These are phyloP conservation scores for Aythya baeri DNA, from an alignment of 2,113 vertebrate genomes.

Conservation along the genomic window DNA sequence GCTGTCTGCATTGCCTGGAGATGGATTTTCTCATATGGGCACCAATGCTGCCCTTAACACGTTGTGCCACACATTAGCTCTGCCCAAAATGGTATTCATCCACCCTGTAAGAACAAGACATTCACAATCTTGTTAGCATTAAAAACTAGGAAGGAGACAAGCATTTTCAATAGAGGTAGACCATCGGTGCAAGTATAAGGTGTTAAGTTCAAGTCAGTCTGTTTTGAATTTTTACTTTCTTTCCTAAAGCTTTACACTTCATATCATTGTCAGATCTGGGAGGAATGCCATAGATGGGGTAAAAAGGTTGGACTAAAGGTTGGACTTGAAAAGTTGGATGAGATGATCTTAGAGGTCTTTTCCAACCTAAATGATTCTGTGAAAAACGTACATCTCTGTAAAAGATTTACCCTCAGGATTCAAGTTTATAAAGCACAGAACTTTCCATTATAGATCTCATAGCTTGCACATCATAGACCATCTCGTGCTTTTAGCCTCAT, in stretches of 20 bases:
- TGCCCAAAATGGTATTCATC: fast-evolving
- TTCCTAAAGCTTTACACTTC: not conserved
- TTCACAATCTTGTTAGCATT: not conserved
- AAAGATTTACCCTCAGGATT: not conserved
- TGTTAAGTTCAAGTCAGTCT: not conserved
- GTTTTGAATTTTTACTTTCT: not conserved
- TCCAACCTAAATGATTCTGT: no score
- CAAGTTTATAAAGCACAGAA: not conserved
- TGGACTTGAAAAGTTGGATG: no score
- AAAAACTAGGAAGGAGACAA: not conserved
- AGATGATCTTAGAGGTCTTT: no score
- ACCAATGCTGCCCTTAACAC: not conserved
- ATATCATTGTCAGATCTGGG: not conserved
- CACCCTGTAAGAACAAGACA: not conserved
- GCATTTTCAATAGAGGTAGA: not conserved
- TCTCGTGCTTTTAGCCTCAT: not conserved
- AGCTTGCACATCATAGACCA: not conserved
- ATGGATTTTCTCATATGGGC: not conserved
- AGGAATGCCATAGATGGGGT: not conserved
- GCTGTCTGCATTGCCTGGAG: not conserved
- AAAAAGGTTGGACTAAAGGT: not conserved
- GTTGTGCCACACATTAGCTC: not conserved
- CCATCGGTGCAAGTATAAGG: fast-evolving
- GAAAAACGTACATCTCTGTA: not conserved
- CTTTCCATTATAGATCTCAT: not conserved